Evolutionary conservation across 2,888 invertebrate species (phyloP), one percentile per base, ranked within the genome.

Genomic region (Pherbina coryleti): DNA sequence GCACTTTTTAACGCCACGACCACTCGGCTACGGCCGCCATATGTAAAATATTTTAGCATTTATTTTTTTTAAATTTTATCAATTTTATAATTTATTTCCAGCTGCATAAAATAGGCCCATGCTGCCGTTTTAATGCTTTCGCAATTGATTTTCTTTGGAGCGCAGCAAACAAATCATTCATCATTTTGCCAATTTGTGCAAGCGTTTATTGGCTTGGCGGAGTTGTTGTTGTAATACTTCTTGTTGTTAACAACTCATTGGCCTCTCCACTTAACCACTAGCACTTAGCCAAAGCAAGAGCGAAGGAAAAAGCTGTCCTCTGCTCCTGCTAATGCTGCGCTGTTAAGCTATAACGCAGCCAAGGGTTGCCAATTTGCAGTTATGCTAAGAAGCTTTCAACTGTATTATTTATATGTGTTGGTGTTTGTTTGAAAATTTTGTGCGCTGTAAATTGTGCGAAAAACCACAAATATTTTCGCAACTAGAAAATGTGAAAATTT

Each of bases 221-320:
- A 22, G 55, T 55, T 55, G 55, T 55, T 55, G 67, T 49, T 19
- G 60, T 72, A 11, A 37, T 62, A 8, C 17, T 66, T 66, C 9
- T 37, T 51, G 69, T 70, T 70, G 49, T 70, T 53, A 55, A 28
- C 73, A 73, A 73, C 60, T 62, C 73, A 73, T 73, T 73, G 73
- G 73, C 60, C 51, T 73, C 28, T 49, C 34, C 62, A 73, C 62
- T 62, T 62, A 62, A 73, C 73, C 73, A 49, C 73, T 49, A 49
- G 22, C 31, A 55, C 19, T 51, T 14, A 25, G 69, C 69, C 49
- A 44, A 11, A 67, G 67, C 19, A 34, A 4, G 7, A 28, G 67
- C 25, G 2, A 67, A 44, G 34, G 66, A 9, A 49, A 44, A 49
- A 25, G 44, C 69, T 9, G 51, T n/a, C 34, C 17, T 22, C 25